Evolutionary conservation across 2,113 vertebrate genomes (phyloP).

Genomic region (Anas platyrhynchos): DNA sequence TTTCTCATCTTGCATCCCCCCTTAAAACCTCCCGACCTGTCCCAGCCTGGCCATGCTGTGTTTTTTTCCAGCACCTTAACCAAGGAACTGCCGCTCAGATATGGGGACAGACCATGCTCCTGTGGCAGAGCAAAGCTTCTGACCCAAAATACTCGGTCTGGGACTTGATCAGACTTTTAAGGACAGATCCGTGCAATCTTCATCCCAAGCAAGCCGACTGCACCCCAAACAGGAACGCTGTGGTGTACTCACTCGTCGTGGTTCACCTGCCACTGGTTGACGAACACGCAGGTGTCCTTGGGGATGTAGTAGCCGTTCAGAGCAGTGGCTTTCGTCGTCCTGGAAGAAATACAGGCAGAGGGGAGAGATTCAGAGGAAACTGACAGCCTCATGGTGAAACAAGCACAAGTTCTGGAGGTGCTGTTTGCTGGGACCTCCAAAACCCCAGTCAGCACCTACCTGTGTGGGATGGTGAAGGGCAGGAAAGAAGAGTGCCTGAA

Average conservation of each 20-base stretch:
- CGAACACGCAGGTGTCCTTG: constrained; percentile 89
- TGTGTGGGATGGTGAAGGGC: constrained; percentile 94
- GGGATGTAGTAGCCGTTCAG: constrained; percentile 91
- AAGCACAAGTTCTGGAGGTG: neutral
- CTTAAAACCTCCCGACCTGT: neutral
- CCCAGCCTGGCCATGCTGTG: neutral
- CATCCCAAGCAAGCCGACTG: rapidly evolving
- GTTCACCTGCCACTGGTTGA: constrained; percentile 98
- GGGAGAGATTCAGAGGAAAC: neutral
- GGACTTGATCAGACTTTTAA: no score
- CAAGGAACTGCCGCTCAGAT: neutral
- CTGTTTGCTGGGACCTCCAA: neutral
- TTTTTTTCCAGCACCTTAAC: neutral
- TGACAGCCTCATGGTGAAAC: rapidly evolving
- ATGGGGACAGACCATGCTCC: rapidly evolving
- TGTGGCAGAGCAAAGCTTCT: neutral
- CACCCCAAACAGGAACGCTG: rapidly evolving
- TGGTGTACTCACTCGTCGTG: constrained; percentile 88
- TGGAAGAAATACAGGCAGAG: constrained; percentile 30
- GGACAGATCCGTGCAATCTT: rapidly evolving
- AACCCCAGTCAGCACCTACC: constrained; percentile 63
- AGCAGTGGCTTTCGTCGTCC: constrained; percentile 84
- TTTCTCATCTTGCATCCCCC: neutral
- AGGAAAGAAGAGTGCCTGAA: constrained; percentile 90
- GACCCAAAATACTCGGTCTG: neutral